A percentile compares a stretch with the other conserved stretches of the same genome.
Conservation (phyloP, 1,140 invertebrate genomes). For the Ips nitidus region DNA sequence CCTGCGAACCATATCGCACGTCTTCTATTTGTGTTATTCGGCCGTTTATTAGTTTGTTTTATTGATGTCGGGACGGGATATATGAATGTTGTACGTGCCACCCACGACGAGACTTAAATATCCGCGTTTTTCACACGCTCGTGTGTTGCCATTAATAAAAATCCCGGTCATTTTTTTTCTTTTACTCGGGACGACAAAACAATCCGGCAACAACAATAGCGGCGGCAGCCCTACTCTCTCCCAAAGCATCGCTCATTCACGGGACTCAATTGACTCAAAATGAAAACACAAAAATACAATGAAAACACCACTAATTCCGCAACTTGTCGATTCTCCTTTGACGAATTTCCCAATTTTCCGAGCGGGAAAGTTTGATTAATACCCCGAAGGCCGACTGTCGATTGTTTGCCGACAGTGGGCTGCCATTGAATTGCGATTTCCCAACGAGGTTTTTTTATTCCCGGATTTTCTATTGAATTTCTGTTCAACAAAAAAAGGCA, state of each 20-base stretch:
- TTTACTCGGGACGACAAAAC: slow-evolving; percentile 19
- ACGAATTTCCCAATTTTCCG: slow-evolving; percentile 36
- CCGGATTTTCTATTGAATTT: neutral
- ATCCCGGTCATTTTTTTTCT: slow-evolving; percentile 18
- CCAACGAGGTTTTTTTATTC: neutral
- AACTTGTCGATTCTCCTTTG: slow-evolving; percentile 36
- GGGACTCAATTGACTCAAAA: slow-evolving; percentile 18
- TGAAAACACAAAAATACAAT: slow-evolving; percentile 34
- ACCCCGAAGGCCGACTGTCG: slow-evolving; percentile 28
- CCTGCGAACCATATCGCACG: slow-evolving; percentile 36
- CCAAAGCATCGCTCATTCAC: slow-evolving; percentile 23
- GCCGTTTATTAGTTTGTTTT: slow-evolving; percentile 35
- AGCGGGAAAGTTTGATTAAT: slow-evolving; percentile 37
- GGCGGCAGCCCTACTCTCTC: slow-evolving; percentile 1
- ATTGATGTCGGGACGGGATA: slow-evolving; percentile 27
- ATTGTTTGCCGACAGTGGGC: slow-evolving; percentile 29
- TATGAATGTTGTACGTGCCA: slow-evolving; percentile 11
- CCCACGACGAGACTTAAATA: slow-evolving; percentile 18
- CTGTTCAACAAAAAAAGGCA: too few species aligned
- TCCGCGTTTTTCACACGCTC: slow-evolving; percentile 1
- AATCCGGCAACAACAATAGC: slow-evolving; percentile 16
- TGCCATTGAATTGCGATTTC: neutral
- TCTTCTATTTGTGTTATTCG: slow-evolving; percentile 32
- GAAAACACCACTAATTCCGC: slow-evolving; percentile 34
- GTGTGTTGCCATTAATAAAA: slow-evolving; percentile 20